Conservation (phyloP, 1,140 invertebrate species). For the Drosophila prosaltans region DNA sequence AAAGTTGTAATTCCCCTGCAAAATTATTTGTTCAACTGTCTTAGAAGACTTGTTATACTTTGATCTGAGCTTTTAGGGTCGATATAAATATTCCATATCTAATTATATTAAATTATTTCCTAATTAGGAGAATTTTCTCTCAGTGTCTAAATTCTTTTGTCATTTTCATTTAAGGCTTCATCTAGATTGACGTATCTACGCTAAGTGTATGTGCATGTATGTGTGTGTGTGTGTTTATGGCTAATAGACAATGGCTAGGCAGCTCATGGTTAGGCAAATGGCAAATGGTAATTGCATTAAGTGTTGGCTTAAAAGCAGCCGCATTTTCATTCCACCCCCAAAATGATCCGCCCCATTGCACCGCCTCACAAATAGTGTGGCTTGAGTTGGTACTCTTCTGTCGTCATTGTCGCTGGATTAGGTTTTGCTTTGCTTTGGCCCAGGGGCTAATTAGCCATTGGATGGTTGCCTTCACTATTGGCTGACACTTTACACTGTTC, state of each 20-base stretch:
- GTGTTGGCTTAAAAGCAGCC: slow-evolving; percentile 73
- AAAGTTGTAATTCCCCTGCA: no score
- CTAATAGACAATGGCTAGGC: slow-evolving; percentile 20
- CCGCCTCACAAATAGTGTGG: no score
- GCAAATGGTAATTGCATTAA: slow-evolving; percentile 77
- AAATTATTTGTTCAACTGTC: no score
- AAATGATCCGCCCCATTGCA: no score
- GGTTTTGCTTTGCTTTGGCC: slow-evolving; percentile 10
- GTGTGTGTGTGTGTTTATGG: slow-evolving; percentile 3
- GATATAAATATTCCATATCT: no score
- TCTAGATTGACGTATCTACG: slow-evolving; percentile 9
- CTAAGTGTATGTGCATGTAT: slow-evolving; percentile 16
- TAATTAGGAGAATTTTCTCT: neutral
- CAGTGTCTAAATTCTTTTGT: neutral
- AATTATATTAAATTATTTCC: neutral
- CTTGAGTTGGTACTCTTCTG: slow-evolving; percentile 10
- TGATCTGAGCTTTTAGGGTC: no score
- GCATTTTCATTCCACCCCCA: slow-evolving; percentile 6
- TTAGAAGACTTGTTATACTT: no score
- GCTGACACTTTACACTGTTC: slow-evolving; percentile 9
- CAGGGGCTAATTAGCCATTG: slow-evolving; percentile 65
- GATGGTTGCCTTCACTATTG: slow-evolving; percentile 22
- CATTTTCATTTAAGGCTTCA: slow-evolving; percentile 5
- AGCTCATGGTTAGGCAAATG: slow-evolving; percentile 37
- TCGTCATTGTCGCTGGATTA: slow-evolving; percentile 73